A percentile compares a stretch with the other conserved stretches of the same genome.
These are phyloP conservation scores for Psophia crepitans DNA, from an alignment of 2,113 vertebrate species.

Conservation along the genomic window DNA sequence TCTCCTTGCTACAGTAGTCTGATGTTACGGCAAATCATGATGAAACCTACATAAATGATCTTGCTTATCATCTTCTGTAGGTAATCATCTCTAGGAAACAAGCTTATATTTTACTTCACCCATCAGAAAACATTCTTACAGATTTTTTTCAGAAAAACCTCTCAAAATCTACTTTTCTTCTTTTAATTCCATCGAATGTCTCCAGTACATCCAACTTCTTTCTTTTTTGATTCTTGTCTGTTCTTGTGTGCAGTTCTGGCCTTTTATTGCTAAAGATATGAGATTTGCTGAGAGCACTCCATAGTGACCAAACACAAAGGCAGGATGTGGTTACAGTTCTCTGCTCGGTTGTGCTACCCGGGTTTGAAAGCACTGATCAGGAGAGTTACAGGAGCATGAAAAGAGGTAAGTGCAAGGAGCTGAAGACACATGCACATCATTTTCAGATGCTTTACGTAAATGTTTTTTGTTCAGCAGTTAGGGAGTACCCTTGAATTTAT, in stretches of 20 bases:
- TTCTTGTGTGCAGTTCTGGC: not conserved
- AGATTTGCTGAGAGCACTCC: not conserved
- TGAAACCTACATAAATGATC: not conserved
- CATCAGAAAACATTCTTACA: not conserved
- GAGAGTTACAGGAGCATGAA: not conserved
- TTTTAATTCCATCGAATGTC: not conserved
- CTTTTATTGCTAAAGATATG: not conserved
- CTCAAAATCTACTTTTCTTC: not conserved
- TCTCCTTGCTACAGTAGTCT: not conserved
- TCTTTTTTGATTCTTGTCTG: not conserved
- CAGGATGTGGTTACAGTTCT: not conserved
- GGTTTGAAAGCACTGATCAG: not conserved
- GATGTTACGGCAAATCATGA: not conserved
- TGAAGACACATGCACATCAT: not conserved
- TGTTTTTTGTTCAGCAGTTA: not conserved
- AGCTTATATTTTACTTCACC: not conserved
- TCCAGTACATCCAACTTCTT: not conserved
- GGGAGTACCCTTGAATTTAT: not conserved
- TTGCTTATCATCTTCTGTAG: not conserved
- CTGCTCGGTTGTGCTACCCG: not conserved
- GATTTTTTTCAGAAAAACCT: not conserved
- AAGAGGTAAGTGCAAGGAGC: conserved; percentile 35
- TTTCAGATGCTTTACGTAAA: not conserved
- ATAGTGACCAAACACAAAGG: not conserved
- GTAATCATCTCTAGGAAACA: not conserved